Conservation (phyloP, 1,140 invertebrate genomes). For the Penaeus indicus region DNA sequence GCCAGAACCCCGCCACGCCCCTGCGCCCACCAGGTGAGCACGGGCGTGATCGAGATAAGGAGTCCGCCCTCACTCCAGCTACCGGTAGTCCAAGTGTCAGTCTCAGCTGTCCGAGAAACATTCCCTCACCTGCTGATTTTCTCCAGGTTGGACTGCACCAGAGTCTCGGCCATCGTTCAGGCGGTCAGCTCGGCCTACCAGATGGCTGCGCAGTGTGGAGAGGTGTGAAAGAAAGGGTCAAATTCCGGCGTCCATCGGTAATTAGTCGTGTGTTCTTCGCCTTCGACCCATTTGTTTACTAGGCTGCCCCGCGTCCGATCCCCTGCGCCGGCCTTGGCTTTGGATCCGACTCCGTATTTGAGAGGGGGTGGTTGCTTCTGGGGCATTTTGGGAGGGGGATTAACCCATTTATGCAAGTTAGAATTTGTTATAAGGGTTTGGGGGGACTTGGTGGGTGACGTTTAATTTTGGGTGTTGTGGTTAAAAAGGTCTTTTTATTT, state of each 20-base stretch:
- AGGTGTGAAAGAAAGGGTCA: slow-evolving; percentile 36
- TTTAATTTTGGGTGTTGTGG: slow-evolving; percentile 1
- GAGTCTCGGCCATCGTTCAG: slow-evolving; percentile 47
- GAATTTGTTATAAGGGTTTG: too few relatives aligned
- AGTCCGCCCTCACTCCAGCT: too few relatives aligned
- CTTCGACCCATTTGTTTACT: slow-evolving; percentile 64
- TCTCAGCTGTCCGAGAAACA: slow-evolving; percentile 52
- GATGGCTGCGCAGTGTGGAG: neutral
- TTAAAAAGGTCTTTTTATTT: slow-evolving; percentile 16
- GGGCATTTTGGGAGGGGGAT: too few relatives aligned
- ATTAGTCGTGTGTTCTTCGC: slow-evolving; percentile 56
- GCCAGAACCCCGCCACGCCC: too few relatives aligned
- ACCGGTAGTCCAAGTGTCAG: slow-evolving; percentile 42
- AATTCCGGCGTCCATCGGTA: slow-evolving; percentile 61
- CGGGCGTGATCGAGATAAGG: too few relatives aligned
- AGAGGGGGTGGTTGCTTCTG: too few relatives aligned
- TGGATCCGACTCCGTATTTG: too few relatives aligned
- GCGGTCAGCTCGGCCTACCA: slow-evolving; percentile 14
- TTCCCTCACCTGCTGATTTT: slow-evolving; percentile 58
- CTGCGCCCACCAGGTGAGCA: too few relatives aligned
- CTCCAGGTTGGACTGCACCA: slow-evolving; percentile 59
- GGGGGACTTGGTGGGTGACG: neutral
- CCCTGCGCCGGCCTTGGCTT: neutral
- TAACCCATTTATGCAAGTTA: too few relatives aligned
- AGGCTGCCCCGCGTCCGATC: slow-evolving; percentile 36